These are phyloP conservation scores for Neotoxoptera formosana DNA, from an alignment of 1,140 invertebrate genomes.

Conservation along the genomic window DNA sequence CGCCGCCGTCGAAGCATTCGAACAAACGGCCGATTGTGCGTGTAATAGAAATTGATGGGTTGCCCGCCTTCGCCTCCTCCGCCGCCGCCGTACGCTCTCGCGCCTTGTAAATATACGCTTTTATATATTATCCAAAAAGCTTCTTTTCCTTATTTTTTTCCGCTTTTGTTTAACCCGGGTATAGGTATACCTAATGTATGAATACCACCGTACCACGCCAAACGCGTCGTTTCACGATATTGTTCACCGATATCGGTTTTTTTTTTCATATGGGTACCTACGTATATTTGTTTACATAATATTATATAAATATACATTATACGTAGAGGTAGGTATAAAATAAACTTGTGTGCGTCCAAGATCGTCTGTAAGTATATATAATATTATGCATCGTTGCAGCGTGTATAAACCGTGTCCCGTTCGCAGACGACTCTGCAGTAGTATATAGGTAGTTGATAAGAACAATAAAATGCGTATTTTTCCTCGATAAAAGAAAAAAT, in stretches of 20 bases:
- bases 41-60: slow-evolving; percentile 47
- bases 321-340: background rate
- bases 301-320: background rate
- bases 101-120: slow-evolving; percentile 30
- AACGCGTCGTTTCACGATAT: background rate
- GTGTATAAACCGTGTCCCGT: background rate
- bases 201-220: background rate
- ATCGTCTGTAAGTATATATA: background rate
- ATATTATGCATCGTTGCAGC: background rate
- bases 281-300: background rate
- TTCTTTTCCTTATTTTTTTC: background rate
- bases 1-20: slow-evolving; percentile 29
- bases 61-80: background rate
- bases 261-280: background rate
- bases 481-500: background rate
- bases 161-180: background rate
- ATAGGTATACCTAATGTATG: background rate
- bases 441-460: too few relatives aligned
- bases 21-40: slow-evolving; percentile 47
- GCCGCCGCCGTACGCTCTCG: background rate
- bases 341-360: background rate
- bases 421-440: background rate
- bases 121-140: slow-evolving; percentile 31
- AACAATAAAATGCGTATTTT: too few relatives aligned
- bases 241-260: background rate